Conservation (phyloP, 2,113 vertebrate genomes). For the Nibea albiflora region DNA sequence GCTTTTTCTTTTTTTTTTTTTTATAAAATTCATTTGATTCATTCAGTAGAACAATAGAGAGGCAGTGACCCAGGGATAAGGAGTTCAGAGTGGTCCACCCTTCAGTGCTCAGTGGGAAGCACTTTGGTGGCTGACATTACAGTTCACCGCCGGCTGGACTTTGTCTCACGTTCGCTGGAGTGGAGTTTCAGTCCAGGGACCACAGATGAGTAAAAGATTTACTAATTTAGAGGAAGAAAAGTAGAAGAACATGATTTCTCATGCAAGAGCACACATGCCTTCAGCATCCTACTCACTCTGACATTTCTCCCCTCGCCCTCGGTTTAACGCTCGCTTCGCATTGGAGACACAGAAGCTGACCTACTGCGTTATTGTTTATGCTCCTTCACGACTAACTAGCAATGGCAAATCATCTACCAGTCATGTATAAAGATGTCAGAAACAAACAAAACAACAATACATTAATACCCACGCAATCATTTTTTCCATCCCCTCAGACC, state of each 20-base stretch:
- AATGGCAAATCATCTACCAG: neutral
- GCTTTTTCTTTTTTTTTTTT: neutral
- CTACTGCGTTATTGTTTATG: conserved; percentile 10
- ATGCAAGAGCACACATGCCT: conserved; percentile 52
- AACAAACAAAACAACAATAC: neutral
- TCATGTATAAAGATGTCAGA: conserved; percentile 1
- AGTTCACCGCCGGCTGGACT: conserved; percentile 53
- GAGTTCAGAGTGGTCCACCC: conserved; percentile 41
- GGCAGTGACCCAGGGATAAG: conserved; percentile 54
- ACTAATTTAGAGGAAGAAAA: conserved; percentile 32
- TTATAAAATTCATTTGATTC: conserved; percentile 47
- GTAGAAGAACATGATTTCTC: conserved; percentile 37
- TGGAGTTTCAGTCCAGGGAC: conserved; percentile 22
- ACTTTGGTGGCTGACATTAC: conserved; percentile 51
- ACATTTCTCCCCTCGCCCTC: conserved; percentile 35
- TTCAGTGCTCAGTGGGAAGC: conserved; percentile 58
- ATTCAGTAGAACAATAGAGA: conserved; percentile 45
- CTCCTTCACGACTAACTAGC: neutral
- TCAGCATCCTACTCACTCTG: conserved; percentile 44
- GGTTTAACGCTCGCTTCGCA: conserved; percentile 23
- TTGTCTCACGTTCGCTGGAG: conserved; percentile 44
- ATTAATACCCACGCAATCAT: neutral
- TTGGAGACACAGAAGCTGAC: conserved; percentile 16
- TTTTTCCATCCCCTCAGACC: neutral
- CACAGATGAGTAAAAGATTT: conserved; percentile 9